A percentile compares a stretch with the other conserved stretches of the same genome.
Conservation (phyloP, 2,113 vertebrate species). For the Oostethus manadensis region DNA sequence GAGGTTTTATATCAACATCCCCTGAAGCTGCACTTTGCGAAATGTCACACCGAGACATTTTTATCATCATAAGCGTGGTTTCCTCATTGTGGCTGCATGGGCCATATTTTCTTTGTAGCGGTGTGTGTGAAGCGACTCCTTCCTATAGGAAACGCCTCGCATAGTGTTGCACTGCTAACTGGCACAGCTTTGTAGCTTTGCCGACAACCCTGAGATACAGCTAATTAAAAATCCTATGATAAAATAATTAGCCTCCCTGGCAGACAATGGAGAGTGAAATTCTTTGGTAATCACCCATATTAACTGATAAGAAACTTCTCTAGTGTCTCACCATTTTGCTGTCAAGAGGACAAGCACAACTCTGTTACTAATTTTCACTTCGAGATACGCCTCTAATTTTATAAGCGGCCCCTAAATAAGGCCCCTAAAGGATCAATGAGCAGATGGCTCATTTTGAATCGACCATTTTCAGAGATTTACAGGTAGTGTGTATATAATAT, state of each 20-base stretch:
- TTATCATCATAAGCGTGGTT: conserved; percentile 20
- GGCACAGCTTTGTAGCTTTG: conserved; percentile 49
- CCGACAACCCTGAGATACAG: conserved; percentile 60
- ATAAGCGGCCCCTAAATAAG: conserved; percentile 7
- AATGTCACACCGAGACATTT: conserved; percentile 23
- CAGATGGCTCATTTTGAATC: conserved; percentile 1
- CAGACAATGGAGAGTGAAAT: conserved; percentile 62
- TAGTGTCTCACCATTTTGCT: conserved; percentile 40
- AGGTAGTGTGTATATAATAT: no score
- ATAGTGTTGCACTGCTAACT: conserved; percentile 19
- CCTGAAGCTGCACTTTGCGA: conserved; percentile 15
- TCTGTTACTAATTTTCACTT: conserved; percentile 22
- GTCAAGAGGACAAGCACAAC: conserved; percentile 28
- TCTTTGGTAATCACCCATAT: conserved; percentile 61
- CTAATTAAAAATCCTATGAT: conserved; percentile 73
- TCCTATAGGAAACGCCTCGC: conserved; percentile 31
- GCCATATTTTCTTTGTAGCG: conserved; percentile 26
- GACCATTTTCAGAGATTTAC: background rate
- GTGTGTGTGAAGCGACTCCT: conserved; percentile 29
- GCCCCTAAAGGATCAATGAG: conserved; percentile 3
- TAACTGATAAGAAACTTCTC: conserved; percentile 67
- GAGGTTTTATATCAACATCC: conserved; percentile 21
- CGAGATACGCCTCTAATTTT: conserved; percentile 13
- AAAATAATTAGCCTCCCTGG: conserved; percentile 73
- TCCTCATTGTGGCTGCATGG: conserved; percentile 31